These are phyloP conservation scores for Heteronetta atricapilla DNA, from an alignment of 2,113 vertebrate species.

Conservation along the genomic window DNA sequence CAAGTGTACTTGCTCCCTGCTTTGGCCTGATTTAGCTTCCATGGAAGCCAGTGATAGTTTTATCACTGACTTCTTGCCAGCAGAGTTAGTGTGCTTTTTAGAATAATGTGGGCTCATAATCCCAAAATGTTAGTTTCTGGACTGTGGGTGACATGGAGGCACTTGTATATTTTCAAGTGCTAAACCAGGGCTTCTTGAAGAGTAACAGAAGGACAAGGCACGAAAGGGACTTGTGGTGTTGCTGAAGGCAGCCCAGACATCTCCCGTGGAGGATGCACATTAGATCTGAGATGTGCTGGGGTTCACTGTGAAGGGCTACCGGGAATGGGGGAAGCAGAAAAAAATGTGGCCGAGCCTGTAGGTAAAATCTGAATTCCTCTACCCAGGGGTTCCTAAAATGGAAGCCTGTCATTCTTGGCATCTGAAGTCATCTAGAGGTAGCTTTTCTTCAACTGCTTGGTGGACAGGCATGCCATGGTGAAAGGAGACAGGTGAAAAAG, in stretches of 20 bases:
- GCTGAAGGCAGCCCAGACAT: background rate
- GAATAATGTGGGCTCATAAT: background rate
- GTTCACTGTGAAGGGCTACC: background rate
- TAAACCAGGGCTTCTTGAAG: background rate
- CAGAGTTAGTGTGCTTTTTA: background rate
- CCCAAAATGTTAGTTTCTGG: constrained; percentile 16
- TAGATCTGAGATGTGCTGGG: background rate
- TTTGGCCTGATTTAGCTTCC: constrained; percentile 21
- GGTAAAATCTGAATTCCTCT: background rate
- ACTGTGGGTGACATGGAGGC: background rate
- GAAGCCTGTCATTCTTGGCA: background rate
- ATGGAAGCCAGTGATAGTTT: constrained; percentile 36
- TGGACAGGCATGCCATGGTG: background rate
- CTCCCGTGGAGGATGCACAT: background rate
- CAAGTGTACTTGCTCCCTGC: background rate
- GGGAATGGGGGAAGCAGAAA: background rate
- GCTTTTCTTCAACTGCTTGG: background rate
- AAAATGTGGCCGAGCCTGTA: background rate
- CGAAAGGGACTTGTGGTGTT: background rate
- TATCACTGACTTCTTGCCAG: background rate
- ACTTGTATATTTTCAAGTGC: background rate
- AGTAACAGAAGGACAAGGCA: background rate
- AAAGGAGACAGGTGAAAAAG: background rate
- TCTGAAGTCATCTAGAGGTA: background rate
- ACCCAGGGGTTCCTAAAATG: background rate